These are phyloP conservation scores for Actias luna DNA, from an alignment of 2,888 invertebrate species.

Conservation along the genomic window DNA sequence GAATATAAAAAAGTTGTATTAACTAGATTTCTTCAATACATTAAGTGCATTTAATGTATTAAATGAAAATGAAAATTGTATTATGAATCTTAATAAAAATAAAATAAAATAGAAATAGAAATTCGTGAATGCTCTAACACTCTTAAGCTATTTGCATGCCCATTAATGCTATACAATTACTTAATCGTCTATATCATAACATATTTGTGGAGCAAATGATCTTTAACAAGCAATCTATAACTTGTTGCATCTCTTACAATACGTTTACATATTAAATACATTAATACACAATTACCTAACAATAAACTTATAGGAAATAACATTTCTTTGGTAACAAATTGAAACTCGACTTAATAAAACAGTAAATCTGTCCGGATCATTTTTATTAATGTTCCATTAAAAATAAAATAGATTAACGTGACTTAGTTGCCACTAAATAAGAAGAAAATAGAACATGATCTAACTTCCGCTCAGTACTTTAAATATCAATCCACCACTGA, in stretches of 20 bases:
- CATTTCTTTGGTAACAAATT: not conserved
- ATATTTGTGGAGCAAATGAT: not conserved
- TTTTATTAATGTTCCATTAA: not conserved
- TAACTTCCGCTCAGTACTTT: no score
- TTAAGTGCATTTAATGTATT: not conserved
- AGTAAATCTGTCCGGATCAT: not conserved
- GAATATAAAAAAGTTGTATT: slow-evolving; percentile 34
- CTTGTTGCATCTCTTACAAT: not conserved
- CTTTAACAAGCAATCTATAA: not conserved
- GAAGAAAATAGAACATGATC: no score
- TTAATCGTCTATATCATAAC: not conserved
- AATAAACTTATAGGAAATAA: not conserved
- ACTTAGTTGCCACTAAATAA: no score
- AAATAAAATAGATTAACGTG: not conserved
- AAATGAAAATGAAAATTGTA: not conserved
- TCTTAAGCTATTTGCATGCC: not conserved
- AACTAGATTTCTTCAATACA: not conserved
- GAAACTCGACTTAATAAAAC: not conserved
- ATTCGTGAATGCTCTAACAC: not conserved
- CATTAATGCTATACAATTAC: not conserved
- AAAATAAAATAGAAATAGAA: not conserved
- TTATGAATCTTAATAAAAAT: not conserved
- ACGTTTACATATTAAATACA: not conserved
- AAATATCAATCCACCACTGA: no score
- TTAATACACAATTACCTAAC: not conserved